Conservation (phyloP, 2,113 vertebrate genomes). For the Alethe diademata region DNA sequence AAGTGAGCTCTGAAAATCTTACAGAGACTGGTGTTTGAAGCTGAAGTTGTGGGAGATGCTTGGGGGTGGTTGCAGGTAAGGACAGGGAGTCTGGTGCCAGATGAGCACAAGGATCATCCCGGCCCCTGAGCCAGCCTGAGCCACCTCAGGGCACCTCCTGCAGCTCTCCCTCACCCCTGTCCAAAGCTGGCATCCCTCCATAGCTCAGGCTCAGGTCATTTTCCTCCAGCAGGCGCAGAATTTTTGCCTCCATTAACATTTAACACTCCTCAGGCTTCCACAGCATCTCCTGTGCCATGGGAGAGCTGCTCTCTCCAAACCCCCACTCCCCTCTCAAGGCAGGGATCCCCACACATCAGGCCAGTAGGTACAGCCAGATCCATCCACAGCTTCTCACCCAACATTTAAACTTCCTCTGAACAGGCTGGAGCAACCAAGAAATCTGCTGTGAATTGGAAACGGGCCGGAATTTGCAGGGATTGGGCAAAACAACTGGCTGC, state of each 20-base stretch:
- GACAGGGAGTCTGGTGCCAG: rapidly evolving
- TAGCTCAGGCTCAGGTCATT: rapidly evolving
- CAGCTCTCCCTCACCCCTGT: rapidly evolving
- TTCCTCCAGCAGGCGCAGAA: rapidly evolving
- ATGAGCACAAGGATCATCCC: rapidly evolving
- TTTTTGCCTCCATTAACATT: background rate
- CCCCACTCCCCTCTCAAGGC: rapidly evolving
- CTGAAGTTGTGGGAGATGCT: background rate
- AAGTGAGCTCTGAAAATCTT: rapidly evolving
- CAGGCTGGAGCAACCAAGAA: background rate
- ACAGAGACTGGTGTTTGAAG: too few relatives aligned
- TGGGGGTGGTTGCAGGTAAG: rapidly evolving
- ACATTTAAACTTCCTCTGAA: background rate
- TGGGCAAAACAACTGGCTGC: background rate
- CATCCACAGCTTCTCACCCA: background rate
- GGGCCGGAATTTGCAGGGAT: background rate
- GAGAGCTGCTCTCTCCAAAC: background rate
- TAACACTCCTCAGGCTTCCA: background rate
- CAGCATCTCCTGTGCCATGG: background rate
- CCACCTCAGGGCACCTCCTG: background rate
- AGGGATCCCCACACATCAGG: rapidly evolving
- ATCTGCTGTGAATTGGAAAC: background rate
- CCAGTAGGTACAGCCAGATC: background rate
- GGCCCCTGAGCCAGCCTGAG: background rate
- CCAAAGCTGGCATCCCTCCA: background rate